These are phyloP conservation scores for Microcebus murinus DNA, from an alignment of 2,113 vertebrate genomes.

Conservation along the genomic window DNA sequence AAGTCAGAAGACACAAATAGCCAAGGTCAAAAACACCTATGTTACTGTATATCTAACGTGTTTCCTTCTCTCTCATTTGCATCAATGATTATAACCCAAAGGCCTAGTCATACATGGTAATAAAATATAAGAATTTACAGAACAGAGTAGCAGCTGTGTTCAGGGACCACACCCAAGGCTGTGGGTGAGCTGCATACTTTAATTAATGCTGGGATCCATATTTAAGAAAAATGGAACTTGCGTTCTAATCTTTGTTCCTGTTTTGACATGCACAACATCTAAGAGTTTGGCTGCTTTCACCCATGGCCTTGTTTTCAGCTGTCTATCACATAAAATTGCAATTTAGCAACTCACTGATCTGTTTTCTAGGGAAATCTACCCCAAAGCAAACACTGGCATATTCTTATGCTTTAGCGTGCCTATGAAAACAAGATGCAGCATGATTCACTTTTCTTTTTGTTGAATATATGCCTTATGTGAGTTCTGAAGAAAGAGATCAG, in stretches of 20 bases:
- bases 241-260: slow-evolving; percentile 40
- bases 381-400: not conserved
- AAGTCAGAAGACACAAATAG: not conserved
- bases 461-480: not conserved
- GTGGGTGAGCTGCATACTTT: slow-evolving; percentile 40
- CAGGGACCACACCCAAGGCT: slow-evolving; percentile 48
- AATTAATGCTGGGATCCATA: slow-evolving; percentile 53
- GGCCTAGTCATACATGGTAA: not conserved
- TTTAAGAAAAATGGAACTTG: slow-evolving; percentile 44
- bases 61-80: slow-evolving; percentile 32
- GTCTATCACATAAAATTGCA: slow-evolving; percentile 48
- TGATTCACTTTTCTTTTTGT: not conserved
- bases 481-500: not conserved
- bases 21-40: not conserved
- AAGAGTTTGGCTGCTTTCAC: slow-evolving; percentile 34
- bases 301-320: slow-evolving; percentile 15
- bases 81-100: slow-evolving; percentile 36
- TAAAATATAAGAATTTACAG: slow-evolving; percentile 60
- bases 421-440: slow-evolving; percentile 53
- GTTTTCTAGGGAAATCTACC: slow-evolving; percentile 7
- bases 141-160: slow-evolving; percentile 58
- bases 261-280: slow-evolving; percentile 25
- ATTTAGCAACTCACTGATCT: not conserved
- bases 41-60: not conserved
- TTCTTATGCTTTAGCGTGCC: slow-evolving; percentile 26